phyloP scores from a whole-genome alignment of 2,888 invertebrate genomes.

The Bembecia ichneumoniformis region DNA sequence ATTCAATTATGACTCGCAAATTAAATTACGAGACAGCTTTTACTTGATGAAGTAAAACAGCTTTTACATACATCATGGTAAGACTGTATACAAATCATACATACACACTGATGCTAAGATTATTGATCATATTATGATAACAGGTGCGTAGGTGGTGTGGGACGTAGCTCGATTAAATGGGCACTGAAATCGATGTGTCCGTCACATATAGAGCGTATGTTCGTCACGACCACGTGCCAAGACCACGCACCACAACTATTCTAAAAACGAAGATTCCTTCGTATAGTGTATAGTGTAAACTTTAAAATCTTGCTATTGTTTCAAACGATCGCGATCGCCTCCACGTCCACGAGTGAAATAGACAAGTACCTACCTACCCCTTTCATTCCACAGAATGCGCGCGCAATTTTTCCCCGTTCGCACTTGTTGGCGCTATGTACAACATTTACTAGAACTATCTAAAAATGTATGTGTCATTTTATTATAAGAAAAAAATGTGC shows the following conservation, averaged over 20 bases:
- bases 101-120: constrained; percentile 1
- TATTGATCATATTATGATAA: constrained; percentile 8
- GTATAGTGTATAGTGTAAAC: no score
- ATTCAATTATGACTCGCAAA: no score
- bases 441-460: no score
- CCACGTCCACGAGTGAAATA: constrained; percentile 11
- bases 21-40: no score
- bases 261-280: constrained; percentile 1
- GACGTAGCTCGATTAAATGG: neutral
- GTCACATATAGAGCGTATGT: no score
- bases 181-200: constrained; percentile 4
- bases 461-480: no score
- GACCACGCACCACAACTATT: constrained; percentile 1
- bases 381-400: constrained; percentile 22
- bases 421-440: constrained; percentile 27
- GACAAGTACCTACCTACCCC: constrained; percentile 6
- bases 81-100: neutral
- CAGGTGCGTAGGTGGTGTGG: constrained; percentile 7
- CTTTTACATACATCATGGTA: neutral
- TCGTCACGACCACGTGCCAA: constrained; percentile 5
- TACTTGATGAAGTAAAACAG: neutral
- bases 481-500: no score
- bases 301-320: no score
- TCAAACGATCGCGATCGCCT: neutral
- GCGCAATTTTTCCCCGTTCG: constrained; percentile 21